Evolutionary conservation across 2,888 invertebrate species (phyloP), one percentile per base, ranked within the genome.

Genomic region (Ischnus inquisitorius): DNA sequence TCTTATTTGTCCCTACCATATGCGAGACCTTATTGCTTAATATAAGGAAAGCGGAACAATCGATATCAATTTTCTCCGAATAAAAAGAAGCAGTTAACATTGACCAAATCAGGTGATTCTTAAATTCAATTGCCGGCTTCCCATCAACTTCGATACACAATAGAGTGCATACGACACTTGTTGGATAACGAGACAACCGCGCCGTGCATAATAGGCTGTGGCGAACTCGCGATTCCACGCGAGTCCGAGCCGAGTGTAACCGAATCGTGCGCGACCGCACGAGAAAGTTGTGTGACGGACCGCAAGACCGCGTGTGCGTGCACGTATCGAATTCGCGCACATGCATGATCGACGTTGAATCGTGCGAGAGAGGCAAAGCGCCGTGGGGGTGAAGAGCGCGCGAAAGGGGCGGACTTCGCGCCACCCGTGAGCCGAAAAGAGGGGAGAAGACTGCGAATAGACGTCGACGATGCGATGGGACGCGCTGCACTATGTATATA

Each of bases 161-260:
- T 76, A 79, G 75, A 83, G 86, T 85, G 84, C 57, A 79, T 79
- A 69, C 88, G 88, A 87, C 89, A 89, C 89, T 89, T 90, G 90
- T 89, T 90, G 90, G 88, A 88, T 87, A 90, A 88, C 88, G 83
- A 84, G 84, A 82, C 3, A 54, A 22, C 54, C 12, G 54, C 19
- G 1, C 4, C 41, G 46, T 67, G 25, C 25, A 34, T 34, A n/a
- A 22, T 67, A 22, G 5, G 22, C 28, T n/a, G 2, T 25, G 6
- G 28, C n/a, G 41, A n/a, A 14, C n/a, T n/a, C 67, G 25, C 8
- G 22, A 67, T 67, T 67, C 41, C 8, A n/a, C 46, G 54, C 46
- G 46, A 67, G 46, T n/a, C 14, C 10, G 46, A 1, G 25, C 41
- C 67, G 25, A 67, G 14, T n/a, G 22, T 14, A 46, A 25, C 46